These are phyloP conservation scores for Stegostoma tigrinum DNA, from an alignment of 2,113 vertebrate species.

Conservation along the genomic window DNA sequence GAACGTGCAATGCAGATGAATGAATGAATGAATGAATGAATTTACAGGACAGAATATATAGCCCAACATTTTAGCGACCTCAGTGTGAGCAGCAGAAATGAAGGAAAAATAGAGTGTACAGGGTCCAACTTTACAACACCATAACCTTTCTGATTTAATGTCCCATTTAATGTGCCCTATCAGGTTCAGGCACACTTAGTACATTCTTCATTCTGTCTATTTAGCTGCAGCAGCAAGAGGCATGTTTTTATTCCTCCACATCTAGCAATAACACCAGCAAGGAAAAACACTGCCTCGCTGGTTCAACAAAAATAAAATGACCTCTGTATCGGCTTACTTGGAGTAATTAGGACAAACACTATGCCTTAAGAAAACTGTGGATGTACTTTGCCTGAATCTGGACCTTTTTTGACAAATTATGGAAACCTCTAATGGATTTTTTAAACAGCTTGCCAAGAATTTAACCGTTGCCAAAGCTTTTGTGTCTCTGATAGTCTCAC, in stretches of 20 bases:
- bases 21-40: neutral
- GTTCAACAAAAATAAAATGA: neutral
- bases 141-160: slow-evolving; percentile 19
- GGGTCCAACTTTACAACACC: neutral
- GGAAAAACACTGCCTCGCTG: neutral
- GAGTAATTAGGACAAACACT: slow-evolving; percentile 17
- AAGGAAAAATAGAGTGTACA: neutral
- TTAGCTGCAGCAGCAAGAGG: neutral
- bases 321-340: neutral
- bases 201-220: slow-evolving; percentile 8
- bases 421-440: slow-evolving; percentile 14
- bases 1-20: neutral
- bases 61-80: neutral
- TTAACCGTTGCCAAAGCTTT: neutral
- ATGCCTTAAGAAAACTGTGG: neutral
- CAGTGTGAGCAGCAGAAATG: neutral
- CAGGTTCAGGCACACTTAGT: neutral
- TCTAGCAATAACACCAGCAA: neutral
- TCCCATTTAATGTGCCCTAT: neutral
- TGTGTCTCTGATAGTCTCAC: neutral
- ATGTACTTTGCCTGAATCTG: slow-evolving; percentile 1
- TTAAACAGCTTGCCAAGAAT: slow-evolving; percentile 18
- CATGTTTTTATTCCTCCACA: neutral
- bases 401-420: neutral
- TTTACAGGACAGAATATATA: neutral